Percentiles rank a stretch among this genome's conserved stretches.
Conservation (phyloP, 2,797 vertebrate species). For the Clarias laeviceps region DNA sequence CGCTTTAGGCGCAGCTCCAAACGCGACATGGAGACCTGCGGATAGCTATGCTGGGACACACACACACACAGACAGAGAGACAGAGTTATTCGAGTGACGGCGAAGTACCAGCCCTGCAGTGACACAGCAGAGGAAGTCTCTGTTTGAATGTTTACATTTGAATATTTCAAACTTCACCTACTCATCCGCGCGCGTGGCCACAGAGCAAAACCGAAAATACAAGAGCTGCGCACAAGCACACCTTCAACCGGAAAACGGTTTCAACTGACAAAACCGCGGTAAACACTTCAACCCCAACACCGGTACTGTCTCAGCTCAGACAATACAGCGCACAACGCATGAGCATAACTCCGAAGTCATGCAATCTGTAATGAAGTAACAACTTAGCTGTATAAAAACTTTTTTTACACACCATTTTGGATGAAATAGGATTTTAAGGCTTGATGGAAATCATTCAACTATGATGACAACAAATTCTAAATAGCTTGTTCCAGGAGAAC, state of each 20-base stretch:
- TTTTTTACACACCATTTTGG: background rate
- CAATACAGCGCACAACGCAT: background rate
- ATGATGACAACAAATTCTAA: background rate
- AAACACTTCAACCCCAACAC: slow-evolving; percentile 24
- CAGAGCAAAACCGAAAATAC: slow-evolving; percentile 55
- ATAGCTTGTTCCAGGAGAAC: background rate
- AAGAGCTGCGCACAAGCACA: slow-evolving; percentile 10
- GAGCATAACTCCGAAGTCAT: background rate
- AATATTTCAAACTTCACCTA: slow-evolving; percentile 52
- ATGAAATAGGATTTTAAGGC: background rate
- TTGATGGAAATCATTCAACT: background rate
- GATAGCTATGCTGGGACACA: slow-evolving; percentile 44
- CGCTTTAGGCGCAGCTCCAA: slow-evolving; percentile 41
- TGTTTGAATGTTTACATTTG: slow-evolving; percentile 57
- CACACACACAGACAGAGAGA: slow-evolving; percentile 26
- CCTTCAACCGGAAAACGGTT: slow-evolving; percentile 56
- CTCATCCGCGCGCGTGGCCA: slow-evolving; percentile 33
- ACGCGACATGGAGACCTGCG: slow-evolving; percentile 3
- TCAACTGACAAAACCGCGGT: slow-evolving; percentile 55
- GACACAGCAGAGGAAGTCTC: slow-evolving; percentile 51
- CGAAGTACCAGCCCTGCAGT: slow-evolving; percentile 24
- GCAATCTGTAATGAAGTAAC: background rate
- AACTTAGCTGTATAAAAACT: background rate
- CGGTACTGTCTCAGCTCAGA: background rate
- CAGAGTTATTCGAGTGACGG: slow-evolving; percentile 2